Conservation (phyloP, 2,113 vertebrate species). For the Pseudorectes ferrugineus region DNA sequence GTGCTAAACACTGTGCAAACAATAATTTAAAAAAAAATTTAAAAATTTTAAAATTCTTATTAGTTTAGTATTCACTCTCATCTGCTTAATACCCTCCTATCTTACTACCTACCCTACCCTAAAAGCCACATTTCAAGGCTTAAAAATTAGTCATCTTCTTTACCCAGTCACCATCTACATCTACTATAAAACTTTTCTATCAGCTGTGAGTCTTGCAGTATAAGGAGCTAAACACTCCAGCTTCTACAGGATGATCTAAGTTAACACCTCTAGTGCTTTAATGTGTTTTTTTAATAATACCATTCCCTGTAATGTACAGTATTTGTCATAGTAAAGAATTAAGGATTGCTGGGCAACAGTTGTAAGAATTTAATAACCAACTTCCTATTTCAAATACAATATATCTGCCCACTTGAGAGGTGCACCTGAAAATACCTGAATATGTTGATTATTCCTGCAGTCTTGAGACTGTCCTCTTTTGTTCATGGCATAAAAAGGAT, state of each 20-base stretch:
- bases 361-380: neutral
- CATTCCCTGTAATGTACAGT: neutral
- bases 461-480: neutral
- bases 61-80: neutral
- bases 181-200: neutral
- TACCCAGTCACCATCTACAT: neutral
- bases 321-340: neutral
- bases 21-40: neutral
- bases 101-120: neutral
- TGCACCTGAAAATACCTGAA: neutral
- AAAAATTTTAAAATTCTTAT: neutral
- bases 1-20: neutral
- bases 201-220: neutral
- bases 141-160: neutral
- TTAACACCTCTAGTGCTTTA: neutral
- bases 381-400: neutral
- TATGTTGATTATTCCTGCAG: neutral
- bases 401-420: neutral
- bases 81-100: accelerated
- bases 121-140: neutral
- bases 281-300: neutral
- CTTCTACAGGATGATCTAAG: neutral
- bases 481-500: neutral
- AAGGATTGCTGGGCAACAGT: neutral
- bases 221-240: neutral